A percentile compares a stretch with the other conserved stretches of the same genome.
Evolutionary conservation across 2,113 vertebrate genomes (phyloP).

Genomic region (Phylloscopus trochilus): DNA sequence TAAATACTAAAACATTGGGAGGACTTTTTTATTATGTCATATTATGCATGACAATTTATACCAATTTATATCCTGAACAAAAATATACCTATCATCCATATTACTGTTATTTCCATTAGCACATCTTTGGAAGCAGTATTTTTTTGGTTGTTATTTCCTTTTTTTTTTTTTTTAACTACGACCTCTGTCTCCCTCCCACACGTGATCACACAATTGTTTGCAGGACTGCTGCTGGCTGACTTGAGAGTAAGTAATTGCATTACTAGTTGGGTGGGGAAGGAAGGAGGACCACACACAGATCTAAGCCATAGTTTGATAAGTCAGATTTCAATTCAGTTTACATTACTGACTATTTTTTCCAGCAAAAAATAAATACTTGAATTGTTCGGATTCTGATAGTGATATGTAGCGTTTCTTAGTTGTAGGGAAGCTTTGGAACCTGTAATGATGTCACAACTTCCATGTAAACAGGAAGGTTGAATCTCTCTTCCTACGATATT

Average conservation of each 20-base stretch:
- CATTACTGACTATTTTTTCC: neutral
- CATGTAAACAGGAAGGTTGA: constrained; percentile 20
- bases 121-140: neutral
- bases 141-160: neutral
- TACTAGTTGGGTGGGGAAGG: neutral
- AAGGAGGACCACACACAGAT: constrained; percentile 10
- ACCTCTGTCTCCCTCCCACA: neutral
- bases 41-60: neutral
- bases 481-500: neutral
- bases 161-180: neutral
- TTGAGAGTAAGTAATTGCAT: neutral
- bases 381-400: neutral
- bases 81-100: neutral
- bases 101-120: neutral
- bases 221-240: neutral
- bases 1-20: neutral
- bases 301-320: neutral
- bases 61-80: neutral
- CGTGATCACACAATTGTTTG: neutral
- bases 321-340: neutral
- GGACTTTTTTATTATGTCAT: neutral
- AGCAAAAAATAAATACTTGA: neutral
- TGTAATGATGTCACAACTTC: neutral
- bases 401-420: neutral
- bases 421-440: neutral